Conservation (phyloP, 53 echinoderm and acorn worm species). For the Pentamera pediparva region DNA sequence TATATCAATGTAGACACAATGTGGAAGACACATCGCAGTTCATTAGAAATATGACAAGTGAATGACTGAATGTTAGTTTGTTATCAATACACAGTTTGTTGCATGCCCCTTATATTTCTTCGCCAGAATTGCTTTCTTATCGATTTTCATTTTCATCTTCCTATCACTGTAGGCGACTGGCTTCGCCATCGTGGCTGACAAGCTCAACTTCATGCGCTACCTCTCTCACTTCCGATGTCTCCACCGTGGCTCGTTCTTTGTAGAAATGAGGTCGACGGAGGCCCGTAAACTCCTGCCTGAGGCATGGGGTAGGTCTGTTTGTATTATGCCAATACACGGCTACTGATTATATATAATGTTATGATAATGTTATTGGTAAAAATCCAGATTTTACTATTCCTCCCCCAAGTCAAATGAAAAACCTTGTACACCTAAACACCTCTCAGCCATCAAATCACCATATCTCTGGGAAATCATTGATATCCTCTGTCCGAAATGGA, state of each 20-base stretch:
- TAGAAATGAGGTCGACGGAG: constrained; percentile 86
- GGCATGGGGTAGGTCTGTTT: constrained; percentile 74
- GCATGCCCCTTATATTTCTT: no score
- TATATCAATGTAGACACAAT: no score
- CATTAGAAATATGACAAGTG: no score
- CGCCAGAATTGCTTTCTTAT: not conserved
- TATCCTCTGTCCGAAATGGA: not conserved
- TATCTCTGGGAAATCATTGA: not conserved
- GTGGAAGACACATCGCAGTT: no score
- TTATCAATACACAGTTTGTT: not conserved
- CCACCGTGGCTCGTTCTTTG: constrained; percentile 85
- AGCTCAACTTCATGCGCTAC: constrained; percentile 90
- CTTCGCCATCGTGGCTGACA: constrained; percentile 84
- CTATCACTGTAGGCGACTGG: constrained; percentile 61
- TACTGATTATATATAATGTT: no score
- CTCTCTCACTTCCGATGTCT: constrained; percentile 94
- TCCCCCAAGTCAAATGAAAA: no score
- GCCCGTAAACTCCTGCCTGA: constrained; percentile 89
- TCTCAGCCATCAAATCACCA: not conserved
- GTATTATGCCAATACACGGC: no score
- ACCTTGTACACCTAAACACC: not conserved
- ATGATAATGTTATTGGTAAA: no score
- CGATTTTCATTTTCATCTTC: not conserved
- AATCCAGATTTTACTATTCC: no score
- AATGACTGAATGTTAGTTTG: no score